Percentiles rank a stretch among this genome's conserved stretches.
These are phyloP conservation scores for Marronus borbonicus DNA, from an alignment of 2,888 invertebrate species.

Conservation along the genomic window DNA sequence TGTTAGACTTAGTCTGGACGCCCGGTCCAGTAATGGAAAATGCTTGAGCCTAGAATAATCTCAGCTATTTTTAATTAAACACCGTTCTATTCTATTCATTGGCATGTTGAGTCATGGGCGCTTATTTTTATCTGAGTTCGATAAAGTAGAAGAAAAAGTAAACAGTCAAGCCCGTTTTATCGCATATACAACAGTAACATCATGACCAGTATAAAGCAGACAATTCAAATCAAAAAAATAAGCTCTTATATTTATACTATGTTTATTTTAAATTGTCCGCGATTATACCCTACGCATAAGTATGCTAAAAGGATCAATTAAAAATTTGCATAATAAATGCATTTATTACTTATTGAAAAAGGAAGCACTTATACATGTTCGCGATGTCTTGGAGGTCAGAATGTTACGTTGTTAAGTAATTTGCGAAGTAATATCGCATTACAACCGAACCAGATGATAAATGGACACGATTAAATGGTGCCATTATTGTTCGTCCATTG, in stretches of 20 bases:
- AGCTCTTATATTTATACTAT: background rate
- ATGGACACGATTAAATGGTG: slow-evolving; percentile 17
- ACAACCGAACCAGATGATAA: slow-evolving; percentile 29
- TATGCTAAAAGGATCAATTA: slow-evolving; percentile 3
- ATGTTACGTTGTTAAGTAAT: slow-evolving; percentile 43
- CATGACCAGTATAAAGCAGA: background rate
- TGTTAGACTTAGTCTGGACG: slow-evolving; percentile 12
- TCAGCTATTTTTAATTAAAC: slow-evolving; percentile 36
- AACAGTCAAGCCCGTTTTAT: background rate
- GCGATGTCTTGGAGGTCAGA: slow-evolving; percentile 33
- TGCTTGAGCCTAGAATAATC: slow-evolving; percentile 28
- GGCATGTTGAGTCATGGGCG: slow-evolving; percentile 27
- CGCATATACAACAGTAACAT: background rate
- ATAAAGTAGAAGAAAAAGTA: slow-evolving; percentile 3
- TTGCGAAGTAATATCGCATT: slow-evolving; percentile 32
- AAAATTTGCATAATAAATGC: slow-evolving; percentile 24
- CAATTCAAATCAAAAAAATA: too few species aligned
- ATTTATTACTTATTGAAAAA: slow-evolving; percentile 26
- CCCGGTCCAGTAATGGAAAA: slow-evolving; percentile 23
- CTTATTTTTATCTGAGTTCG: slow-evolving; percentile 23
- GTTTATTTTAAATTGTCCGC: background rate
- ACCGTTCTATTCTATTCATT: slow-evolving; percentile 23
- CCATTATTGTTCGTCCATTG: slow-evolving; percentile 32
- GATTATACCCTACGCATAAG: background rate
- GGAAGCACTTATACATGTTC: background rate